Percentiles rank a stretch among this genome's conserved stretches.
Conservation (phyloP, 2,888 invertebrate species). For the Harpalus rubripes region DNA sequence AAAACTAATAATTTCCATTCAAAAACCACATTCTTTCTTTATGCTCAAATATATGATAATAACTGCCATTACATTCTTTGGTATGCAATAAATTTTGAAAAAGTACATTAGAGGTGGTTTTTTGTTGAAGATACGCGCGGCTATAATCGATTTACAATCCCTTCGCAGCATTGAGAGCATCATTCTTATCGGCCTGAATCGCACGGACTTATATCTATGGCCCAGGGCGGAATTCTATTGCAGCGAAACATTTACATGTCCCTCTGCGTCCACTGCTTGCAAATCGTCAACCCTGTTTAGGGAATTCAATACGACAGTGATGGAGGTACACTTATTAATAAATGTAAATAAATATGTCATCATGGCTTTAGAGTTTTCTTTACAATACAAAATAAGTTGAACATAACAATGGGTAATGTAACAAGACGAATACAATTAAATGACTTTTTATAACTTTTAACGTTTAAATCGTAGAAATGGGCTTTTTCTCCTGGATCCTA, state of each 20-base stretch:
- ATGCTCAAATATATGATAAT: conserved; percentile 53
- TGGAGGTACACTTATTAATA: no score
- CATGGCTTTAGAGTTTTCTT: no score
- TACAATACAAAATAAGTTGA: no score
- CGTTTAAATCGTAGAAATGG: no score
- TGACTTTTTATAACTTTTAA: no score
- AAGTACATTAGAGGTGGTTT: conserved; percentile 50
- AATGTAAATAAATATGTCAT: no score
- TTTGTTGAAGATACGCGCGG: conserved; percentile 39
- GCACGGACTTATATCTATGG: neutral
- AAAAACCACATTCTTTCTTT: neutral
- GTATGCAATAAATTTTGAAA: conserved; percentile 43
- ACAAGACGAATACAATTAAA: no score
- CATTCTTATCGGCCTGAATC: conserved; percentile 41
- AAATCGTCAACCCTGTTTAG: conserved; percentile 18
- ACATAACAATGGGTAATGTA: no score
- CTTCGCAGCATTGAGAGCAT: conserved; percentile 52
- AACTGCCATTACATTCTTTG: conserved; percentile 45
- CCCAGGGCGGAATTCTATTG: conserved; percentile 31
- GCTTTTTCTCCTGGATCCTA: no score
- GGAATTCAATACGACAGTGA: neutral
- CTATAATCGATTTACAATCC: conserved; percentile 58
- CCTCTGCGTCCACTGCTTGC: conserved; percentile 16
- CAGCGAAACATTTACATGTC: conserved; percentile 55
- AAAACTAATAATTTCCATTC: neutral